Conservation (phyloP, 2,113 vertebrate genomes). For the Oceanodroma tethys region DNA sequence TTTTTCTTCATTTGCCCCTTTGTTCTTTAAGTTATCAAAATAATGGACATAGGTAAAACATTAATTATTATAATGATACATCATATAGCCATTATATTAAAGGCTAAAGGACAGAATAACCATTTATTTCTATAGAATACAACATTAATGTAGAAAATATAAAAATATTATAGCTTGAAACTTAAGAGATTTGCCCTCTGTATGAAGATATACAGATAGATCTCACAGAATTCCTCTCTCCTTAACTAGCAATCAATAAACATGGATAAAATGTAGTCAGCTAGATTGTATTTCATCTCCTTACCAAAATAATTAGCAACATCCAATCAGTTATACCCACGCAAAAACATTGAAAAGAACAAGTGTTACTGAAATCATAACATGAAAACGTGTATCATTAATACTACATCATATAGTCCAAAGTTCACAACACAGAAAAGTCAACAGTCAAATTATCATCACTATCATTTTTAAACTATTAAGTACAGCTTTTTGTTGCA, state of each 20-base stretch:
- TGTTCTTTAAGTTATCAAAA: background rate
- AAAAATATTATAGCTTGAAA: background rate
- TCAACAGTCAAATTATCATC: background rate
- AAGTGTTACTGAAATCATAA: background rate
- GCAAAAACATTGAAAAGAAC: background rate
- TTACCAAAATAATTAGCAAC: background rate
- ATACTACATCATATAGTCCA: background rate
- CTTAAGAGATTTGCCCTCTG: background rate
- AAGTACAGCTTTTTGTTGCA: background rate
- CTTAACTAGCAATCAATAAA: background rate
- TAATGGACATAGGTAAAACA: background rate
- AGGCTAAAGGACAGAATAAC: background rate
- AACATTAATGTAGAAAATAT: background rate
- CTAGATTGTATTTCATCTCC: background rate
- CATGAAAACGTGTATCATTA: background rate
- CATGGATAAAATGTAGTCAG: background rate
- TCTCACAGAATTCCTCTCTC: background rate
- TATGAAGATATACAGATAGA: background rate
- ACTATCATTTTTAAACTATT: background rate
- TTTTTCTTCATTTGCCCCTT: background rate
- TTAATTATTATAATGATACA: background rate
- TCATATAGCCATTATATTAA: background rate
- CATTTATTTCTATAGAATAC: background rate
- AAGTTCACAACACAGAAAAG: background rate
- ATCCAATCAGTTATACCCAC: background rate